Conservation (phyloP, 2,113 vertebrate genomes). For the Orcinus orca region DNA sequence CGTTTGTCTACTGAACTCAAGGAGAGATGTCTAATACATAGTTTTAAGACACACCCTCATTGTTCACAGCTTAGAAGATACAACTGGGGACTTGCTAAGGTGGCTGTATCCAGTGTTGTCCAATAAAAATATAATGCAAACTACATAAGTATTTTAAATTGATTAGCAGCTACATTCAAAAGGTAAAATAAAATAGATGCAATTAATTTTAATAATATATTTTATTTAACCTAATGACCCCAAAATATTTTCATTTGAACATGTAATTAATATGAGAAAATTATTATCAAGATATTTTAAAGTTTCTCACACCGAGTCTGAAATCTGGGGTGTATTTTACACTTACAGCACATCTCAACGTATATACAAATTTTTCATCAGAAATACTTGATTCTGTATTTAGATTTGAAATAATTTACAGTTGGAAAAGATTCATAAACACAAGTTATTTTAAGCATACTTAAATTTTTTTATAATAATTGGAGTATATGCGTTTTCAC, state of each 20-base stretch:
- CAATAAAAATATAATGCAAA: not conserved
- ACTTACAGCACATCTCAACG: not conserved
- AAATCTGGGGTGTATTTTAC: not conserved
- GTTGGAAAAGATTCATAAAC: not conserved
- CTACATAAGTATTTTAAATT: not conserved
- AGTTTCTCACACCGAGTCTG: not conserved
- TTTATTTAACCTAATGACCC: not conserved
- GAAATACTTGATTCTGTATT: constrained; percentile 6
- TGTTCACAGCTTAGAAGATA: not conserved
- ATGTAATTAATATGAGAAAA: not conserved
- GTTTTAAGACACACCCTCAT: not conserved
- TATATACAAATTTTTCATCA: constrained; percentile 13
- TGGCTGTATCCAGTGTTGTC: not conserved
- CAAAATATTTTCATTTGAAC: not conserved
- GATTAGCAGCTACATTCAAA: not conserved
- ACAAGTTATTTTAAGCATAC: not conserved
- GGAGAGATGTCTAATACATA: not conserved
- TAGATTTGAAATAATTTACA: not conserved
- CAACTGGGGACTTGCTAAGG: not conserved
- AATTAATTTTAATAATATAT: not conserved
- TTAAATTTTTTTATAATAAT: not conserved
- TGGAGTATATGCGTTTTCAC: not conserved
- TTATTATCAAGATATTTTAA: not conserved
- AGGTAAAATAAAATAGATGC: not conserved
- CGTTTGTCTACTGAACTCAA: not conserved